A percentile compares a stretch with the other conserved stretches of the same genome.
Evolutionary conservation across 2,113 vertebrate genomes (phyloP).

Genomic region (Plotosus lineatus): DNA sequence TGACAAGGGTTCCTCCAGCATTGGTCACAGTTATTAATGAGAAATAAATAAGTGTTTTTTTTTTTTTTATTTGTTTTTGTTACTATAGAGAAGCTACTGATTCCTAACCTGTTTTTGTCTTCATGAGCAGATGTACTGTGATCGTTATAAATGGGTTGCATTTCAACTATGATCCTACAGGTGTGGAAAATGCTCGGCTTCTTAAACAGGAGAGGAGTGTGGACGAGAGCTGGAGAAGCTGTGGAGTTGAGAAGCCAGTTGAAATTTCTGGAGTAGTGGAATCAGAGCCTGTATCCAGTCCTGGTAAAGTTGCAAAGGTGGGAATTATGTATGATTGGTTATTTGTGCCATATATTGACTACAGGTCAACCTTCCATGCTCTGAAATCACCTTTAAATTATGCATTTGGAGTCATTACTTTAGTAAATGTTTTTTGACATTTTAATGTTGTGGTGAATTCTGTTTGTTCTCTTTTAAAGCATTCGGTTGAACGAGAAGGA

Average conservation of each 20-base stretch:
- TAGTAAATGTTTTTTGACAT: background rate
- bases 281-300: conserved; percentile 16
- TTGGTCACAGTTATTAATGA: background rate
- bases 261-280: conserved; percentile 25
- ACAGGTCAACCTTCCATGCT: background rate
- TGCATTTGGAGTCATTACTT: background rate
- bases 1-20: background rate
- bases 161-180: background rate
- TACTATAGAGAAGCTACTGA: background rate
- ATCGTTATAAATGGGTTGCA: background rate
- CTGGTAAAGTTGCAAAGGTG: conserved; percentile 26
- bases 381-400: background rate
- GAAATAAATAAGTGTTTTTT: no score
- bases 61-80: no score
- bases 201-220: conserved; percentile 64
- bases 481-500: conserved; percentile 41
- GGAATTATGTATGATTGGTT: background rate
- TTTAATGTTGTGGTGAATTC: background rate
- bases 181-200: conserved; percentile 33
- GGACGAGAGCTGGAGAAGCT: conserved; percentile 54
- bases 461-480: conserved; percentile 50
- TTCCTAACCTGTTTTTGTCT: background rate
- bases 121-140: background rate
- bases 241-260: conserved; percentile 42
- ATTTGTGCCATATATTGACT: background rate